Percentiles rank a stretch among this genome's conserved stretches.
These are phyloP conservation scores for Acestrorhynchus altus DNA, from an alignment of 2,797 vertebrate species.

Conservation along the genomic window DNA sequence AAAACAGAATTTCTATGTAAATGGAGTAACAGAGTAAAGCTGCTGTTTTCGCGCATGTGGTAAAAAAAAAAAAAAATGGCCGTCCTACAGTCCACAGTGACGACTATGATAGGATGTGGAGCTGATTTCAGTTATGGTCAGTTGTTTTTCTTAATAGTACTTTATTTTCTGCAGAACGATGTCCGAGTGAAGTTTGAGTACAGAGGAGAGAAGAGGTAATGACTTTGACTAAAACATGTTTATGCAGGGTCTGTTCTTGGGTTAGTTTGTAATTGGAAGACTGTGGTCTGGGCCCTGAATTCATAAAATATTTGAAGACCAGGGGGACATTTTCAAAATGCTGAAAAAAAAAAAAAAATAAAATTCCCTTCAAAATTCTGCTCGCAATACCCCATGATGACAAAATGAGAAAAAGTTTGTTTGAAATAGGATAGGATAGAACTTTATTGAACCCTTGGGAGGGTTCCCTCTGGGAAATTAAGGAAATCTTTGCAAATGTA, in stretches of 20 bases:
- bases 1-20: no score
- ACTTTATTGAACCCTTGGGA: no score
- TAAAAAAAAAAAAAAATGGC: neutral
- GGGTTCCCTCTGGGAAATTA: no score
- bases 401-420: no score
- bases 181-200: slow-evolving; percentile 98
- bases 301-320: neutral
- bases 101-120: neutral
- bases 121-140: neutral
- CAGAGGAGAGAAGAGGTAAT: slow-evolving; percentile 97
- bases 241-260: neutral
- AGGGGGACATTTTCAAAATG: neutral
- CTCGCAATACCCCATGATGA: no score
- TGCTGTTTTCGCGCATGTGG: neutral
- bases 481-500: no score
- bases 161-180: slow-evolving; percentile 84
- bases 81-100: neutral
- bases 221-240: neutral
- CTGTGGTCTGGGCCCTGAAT: neutral
- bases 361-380: no score
- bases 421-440: no score
- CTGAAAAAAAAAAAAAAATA: no score
- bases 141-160: slow-evolving; percentile 5
- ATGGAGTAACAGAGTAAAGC: neutral
- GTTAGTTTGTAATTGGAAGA: neutral